Percentiles rank a stretch among this genome's conserved stretches.
Conservation (phyloP, 2,113 vertebrate species). For the Rousettus leschenaultii region DNA sequence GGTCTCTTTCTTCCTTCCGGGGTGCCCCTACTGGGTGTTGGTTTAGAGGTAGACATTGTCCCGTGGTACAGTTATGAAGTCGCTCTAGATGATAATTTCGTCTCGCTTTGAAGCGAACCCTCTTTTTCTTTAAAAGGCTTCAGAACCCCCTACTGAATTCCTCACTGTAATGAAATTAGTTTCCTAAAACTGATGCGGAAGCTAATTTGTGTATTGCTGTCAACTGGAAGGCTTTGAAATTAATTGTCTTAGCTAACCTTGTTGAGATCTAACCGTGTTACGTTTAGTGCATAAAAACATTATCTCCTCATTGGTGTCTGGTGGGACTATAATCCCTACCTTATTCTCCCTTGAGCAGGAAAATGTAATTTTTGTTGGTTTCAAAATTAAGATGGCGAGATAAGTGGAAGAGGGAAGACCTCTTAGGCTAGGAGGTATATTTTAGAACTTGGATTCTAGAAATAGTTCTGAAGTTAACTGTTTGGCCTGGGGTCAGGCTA, state of each 20-base stretch:
- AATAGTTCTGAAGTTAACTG: neutral
- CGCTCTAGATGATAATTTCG: neutral
- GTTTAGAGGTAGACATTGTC: neutral
- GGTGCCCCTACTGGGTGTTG: neutral
- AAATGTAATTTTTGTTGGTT: neutral
- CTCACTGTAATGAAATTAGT: constrained; percentile 35
- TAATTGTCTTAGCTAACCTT: constrained; percentile 39
- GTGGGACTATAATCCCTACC: neutral
- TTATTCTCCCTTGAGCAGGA: neutral
- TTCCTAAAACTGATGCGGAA: constrained; percentile 49
- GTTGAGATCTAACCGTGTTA: neutral
- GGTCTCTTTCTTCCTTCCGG: neutral
- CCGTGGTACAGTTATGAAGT: constrained; percentile 6
- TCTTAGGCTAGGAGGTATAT: neutral
- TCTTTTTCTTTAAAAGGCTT: constrained; percentile 52
- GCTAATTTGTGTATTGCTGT: constrained; percentile 55
- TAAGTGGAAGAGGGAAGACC: neutral
- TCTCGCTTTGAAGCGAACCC: constrained; percentile 57
- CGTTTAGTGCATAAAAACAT: neutral
- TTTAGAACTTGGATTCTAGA: neutral
- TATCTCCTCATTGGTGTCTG: neutral
- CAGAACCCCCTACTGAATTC: constrained; percentile 38
- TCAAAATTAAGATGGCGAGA: neutral
- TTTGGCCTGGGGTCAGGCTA: neutral
- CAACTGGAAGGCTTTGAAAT: constrained; percentile 54